These are phyloP conservation scores for Gorsachius magnificus DNA, from an alignment of 2,797 vertebrate genomes.

Conservation along the genomic window DNA sequence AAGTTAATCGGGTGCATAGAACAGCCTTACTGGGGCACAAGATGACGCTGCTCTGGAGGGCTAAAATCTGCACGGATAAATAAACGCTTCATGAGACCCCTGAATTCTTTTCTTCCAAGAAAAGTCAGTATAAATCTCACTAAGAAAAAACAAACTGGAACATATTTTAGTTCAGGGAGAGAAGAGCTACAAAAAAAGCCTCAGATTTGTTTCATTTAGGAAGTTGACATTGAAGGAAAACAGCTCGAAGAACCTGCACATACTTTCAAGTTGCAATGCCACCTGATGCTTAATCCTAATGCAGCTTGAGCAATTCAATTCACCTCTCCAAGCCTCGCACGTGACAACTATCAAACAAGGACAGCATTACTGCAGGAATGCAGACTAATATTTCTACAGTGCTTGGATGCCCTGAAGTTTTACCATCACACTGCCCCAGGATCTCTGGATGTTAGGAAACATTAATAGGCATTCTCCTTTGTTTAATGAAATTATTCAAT, in stretches of 20 bases:
- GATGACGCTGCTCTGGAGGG: neutral
- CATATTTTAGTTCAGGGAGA: conserved; percentile 6
- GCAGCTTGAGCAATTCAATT: neutral
- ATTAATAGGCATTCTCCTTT: neutral
- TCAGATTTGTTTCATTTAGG: neutral
- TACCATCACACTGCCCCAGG: neutral
- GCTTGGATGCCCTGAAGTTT: neutral
- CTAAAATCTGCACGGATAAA: neutral
- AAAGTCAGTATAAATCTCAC: neutral
- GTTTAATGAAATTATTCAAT: neutral
- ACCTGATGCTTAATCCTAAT: neutral
- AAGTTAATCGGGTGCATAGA: neutral
- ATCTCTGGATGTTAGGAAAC: neutral
- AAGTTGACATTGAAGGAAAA: neutral
- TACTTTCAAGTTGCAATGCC: neutral
- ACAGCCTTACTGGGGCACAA: neutral
- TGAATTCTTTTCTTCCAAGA: neutral
- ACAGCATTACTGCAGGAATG: neutral
- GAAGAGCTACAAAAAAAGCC: neutral
- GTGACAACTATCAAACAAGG: neutral
- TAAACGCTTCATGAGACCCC: neutral
- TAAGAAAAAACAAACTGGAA: neutral
- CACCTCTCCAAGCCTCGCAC: neutral
- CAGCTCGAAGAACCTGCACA: neutral
- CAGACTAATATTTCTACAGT: neutral